Percentiles rank a stretch among this genome's conserved stretches.
Evolutionary conservation across 1,140 invertebrate species (phyloP).

Genomic region (Lineus longissimus): DNA sequence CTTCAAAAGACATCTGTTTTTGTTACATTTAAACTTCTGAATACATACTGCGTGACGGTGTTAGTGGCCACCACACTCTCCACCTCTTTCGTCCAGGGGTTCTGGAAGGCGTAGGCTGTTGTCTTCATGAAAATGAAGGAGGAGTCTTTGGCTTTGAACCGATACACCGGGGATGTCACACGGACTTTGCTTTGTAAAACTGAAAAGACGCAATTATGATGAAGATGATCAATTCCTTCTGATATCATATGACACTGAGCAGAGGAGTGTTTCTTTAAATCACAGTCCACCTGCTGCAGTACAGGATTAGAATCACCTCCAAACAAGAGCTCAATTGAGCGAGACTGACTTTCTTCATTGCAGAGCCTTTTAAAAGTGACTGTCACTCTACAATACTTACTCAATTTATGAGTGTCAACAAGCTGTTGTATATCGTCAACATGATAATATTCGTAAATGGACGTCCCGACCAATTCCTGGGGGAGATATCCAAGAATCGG

Average conservation of each 20-base stretch:
- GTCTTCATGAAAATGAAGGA: conserved; percentile 93
- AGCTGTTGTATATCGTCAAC: conserved; percentile 76
- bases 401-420: conserved; percentile 79
- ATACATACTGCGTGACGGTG: conserved; percentile 78
- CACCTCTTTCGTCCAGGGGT: conserved; percentile 94
- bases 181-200: conserved; percentile 93
- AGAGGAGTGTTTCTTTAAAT: too few relatives aligned
- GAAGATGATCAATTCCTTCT: neutral
- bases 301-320: too few relatives aligned
- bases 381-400: conserved; percentile 29
- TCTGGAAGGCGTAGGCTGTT: conserved; percentile 91
- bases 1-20: too few relatives aligned
- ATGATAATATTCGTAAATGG: conserved; percentile 90
- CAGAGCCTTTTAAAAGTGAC: too few relatives aligned
- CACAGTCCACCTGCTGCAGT: too few relatives aligned
- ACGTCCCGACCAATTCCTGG: conserved; percentile 86
- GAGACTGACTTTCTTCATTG: too few relatives aligned
- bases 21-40: too few relatives aligned
- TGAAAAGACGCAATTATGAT: conserved; percentile 60
- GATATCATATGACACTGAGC: too few relatives aligned
- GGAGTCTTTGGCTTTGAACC: conserved; percentile 87
- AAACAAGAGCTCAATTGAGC: too few relatives aligned
- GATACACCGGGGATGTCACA: conserved; percentile 84
- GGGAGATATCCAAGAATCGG: conserved; percentile 84
- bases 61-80: conserved; percentile 98